A percentile compares a stretch with the other conserved stretches of the same genome.
Evolutionary conservation across 2,888 invertebrate genomes (phyloP).

Genomic region (Meganola albula): DNA sequence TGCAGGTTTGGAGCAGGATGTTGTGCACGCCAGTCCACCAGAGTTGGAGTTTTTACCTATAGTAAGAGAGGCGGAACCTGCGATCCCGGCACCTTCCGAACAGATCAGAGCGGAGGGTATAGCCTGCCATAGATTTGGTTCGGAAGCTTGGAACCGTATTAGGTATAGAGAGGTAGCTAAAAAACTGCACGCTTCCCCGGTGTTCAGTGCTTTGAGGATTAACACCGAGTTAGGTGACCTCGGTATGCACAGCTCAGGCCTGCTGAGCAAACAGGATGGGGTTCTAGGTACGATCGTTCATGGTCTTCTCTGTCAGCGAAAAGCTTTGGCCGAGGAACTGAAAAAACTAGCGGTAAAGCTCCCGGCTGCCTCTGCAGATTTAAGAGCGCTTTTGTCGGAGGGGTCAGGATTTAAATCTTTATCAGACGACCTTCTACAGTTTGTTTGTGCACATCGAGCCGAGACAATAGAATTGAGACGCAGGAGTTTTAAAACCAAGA

Average conservation of each 20-base stretch:
- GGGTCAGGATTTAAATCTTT: slow-evolving; percentile 8
- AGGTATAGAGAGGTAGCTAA: slow-evolving; percentile 19
- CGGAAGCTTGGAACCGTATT: slow-evolving; percentile 14
- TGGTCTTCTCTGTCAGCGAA: slow-evolving; percentile 12
- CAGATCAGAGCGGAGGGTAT: slow-evolving; percentile 13
- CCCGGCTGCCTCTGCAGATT: slow-evolving; percentile 4
- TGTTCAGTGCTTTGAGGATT: slow-evolving; percentile 13
- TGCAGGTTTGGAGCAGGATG: not conserved
- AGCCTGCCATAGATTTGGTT: slow-evolving; percentile 15
- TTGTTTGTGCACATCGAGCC: slow-evolving; percentile 13
- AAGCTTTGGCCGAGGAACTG: slow-evolving; percentile 8
- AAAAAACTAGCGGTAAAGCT: slow-evolving; percentile 5
- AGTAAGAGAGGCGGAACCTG: slow-evolving; percentile 13
- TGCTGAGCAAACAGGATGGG: slow-evolving; percentile 12
- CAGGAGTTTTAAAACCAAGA: slow-evolving; percentile 6
- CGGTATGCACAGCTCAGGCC: slow-evolving; percentile 2
- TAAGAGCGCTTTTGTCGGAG: slow-evolving; percentile 5
- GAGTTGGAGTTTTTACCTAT: slow-evolving; percentile 8
- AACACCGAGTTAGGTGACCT: slow-evolving; percentile 13
- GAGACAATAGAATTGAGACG: slow-evolving; percentile 13
- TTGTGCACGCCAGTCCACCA: not conserved
- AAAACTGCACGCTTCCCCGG: slow-evolving; percentile 15
- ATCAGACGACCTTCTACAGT: slow-evolving; percentile 19
- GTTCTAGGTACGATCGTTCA: slow-evolving; percentile 15
- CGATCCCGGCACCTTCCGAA: slow-evolving; percentile 7